Conservation (phyloP, 37 sponge, comb jelly and placozoan species). For the Axinella damicornis region DNA sequence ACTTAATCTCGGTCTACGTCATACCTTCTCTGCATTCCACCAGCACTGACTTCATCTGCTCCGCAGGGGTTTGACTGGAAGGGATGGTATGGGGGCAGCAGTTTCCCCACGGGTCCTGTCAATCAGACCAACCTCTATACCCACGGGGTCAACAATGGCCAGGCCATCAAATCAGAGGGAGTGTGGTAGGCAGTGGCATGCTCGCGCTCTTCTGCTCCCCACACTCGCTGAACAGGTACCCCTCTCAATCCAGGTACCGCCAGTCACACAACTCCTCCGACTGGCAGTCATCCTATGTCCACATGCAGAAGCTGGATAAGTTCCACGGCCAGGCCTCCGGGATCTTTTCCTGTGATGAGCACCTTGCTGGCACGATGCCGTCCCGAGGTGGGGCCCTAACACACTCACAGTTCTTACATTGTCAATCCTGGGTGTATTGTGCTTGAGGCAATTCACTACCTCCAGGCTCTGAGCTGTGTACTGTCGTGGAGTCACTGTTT, state of each 20-base stretch:
- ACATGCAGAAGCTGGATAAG: conserved; percentile 54
- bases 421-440: neutral
- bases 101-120: conserved; percentile 67
- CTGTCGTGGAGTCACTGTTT: conserved; percentile 85
- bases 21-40: neutral
- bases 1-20: neutral
- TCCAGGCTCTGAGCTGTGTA: conserved; percentile 79
- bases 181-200: conserved; percentile 53
- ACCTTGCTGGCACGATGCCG: conserved; percentile 83
- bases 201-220: neutral
- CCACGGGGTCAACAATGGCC: conserved; percentile 86
- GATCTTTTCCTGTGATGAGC: conserved; percentile 83
- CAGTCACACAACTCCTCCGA: conserved; percentile 71
- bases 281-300: conserved; percentile 54
- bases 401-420: neutral
- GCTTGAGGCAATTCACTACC: neutral
- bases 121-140: conserved; percentile 34
- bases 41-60: neutral
- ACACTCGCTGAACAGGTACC: neutral
- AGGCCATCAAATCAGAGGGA: conserved; percentile 77
- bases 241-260: conserved; percentile 52
- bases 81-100: conserved; percentile 38
- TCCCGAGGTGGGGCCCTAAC: conserved; percentile 64
- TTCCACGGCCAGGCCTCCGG: conserved; percentile 80
- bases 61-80: conserved; percentile 78